Evolutionary conservation across 2,888 invertebrate species (phyloP), one percentile per base, ranked within the genome.

Genomic region (Lapara coniferarum): DNA sequence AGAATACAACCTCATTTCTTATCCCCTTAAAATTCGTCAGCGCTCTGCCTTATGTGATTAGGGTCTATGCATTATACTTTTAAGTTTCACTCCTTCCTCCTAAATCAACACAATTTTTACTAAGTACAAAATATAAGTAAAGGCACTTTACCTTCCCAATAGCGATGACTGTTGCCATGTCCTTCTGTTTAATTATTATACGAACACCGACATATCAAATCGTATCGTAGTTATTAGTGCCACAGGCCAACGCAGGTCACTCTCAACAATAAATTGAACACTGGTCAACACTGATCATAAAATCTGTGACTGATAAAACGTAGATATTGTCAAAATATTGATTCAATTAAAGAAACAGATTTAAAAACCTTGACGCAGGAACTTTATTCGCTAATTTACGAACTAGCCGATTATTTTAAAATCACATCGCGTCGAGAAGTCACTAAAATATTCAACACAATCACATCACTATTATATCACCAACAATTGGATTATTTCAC

Each of bases 121-220:
- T 37, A 3, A 37, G 5, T 37, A 37, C 2, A 19, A 2, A 19
- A 19, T 53, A 25, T 25, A 25, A 25, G 25, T 63, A 59, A 56
- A 67, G 30, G 51, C 19, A 53, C 12, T 55, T 58, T 82, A 85
- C 84, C 83, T 84, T 84, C 71, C 80, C 77, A 71, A 71, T 77
- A 68, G 80, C 72, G 69, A 80, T 74, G 49, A 84, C 73, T 13
- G 79, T 71, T 25, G 82, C 79, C 84, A 84, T 85, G 70, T 76
- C 74, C 75, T 78, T 74, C 71, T 25, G 44, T 46, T 46, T 66
- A 58, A 77, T 73, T 74, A 70, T 70, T 79, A 78, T 77, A 72
- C 71, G 74, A 75, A 74, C 70, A 63, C 69, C 71, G 67, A 71
- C 75, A 74, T 74, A 72, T 72, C 67, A 73, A 77, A 76, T 77